These are phyloP conservation scores for Callionymus lyra DNA, from an alignment of 2,113 vertebrate species.

Conservation along the genomic window DNA sequence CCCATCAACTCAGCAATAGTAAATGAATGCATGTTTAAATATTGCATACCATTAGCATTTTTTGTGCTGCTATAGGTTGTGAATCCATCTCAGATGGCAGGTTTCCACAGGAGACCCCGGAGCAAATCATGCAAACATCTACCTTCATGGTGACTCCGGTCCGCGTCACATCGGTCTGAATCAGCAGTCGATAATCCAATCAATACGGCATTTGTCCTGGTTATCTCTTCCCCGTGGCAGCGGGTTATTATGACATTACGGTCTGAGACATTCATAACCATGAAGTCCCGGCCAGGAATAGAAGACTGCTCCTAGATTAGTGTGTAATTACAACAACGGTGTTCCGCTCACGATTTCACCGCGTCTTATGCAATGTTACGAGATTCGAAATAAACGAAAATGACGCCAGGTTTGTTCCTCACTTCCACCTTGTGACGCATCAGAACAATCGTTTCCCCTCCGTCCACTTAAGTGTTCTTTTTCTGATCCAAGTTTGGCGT, in stretches of 20 bases:
- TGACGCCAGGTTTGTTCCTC: no score
- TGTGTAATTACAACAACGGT: no score
- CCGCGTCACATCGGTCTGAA: conserved; percentile 32
- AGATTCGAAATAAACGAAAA: no score
- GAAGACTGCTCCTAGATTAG: no score
- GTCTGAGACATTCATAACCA: conserved; percentile 13
- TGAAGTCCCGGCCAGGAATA: conserved; percentile 1
- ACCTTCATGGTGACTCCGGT: conserved; percentile 7
- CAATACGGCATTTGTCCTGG: conserved; percentile 16
- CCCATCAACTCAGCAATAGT: no score
- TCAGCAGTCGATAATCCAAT: conserved; percentile 45
- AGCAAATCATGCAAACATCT: background rate
- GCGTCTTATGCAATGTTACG: no score
- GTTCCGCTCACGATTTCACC: no score
- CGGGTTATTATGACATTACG: conserved; percentile 13
- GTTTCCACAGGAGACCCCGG: background rate
- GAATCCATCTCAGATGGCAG: no score
- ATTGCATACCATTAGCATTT: no score
- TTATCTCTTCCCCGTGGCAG: conserved; percentile 14
- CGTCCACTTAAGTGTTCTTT: background rate
- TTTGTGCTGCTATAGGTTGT: no score
- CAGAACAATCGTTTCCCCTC: background rate
- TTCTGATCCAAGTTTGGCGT: background rate
- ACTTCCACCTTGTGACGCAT: no score
- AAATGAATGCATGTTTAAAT: no score